Evolutionary conservation across 2,113 vertebrate genomes (phyloP).

Genomic region (Podarcis muralis): DNA sequence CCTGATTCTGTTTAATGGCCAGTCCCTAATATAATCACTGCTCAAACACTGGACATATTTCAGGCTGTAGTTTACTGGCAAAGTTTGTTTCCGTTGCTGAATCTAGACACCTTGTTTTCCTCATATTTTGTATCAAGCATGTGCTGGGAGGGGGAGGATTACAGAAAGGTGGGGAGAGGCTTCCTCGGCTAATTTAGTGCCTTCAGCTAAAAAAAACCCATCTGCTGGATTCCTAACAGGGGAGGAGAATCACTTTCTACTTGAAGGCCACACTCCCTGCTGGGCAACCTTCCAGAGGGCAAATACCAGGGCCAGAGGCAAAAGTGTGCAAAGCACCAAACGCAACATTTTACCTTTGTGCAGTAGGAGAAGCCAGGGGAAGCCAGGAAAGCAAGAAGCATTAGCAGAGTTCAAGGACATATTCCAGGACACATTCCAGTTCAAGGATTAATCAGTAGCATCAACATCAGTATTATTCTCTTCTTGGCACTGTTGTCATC

Average conservation of each 20-base stretch:
- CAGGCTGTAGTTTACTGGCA: not conserved
- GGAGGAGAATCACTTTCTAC: not conserved
- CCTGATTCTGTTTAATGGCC: constrained; percentile 7
- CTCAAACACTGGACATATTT: not conserved
- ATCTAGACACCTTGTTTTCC: not conserved
- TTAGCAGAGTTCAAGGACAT: too few relatives aligned
- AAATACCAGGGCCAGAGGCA: too few relatives aligned
- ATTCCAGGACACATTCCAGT: too few relatives aligned
- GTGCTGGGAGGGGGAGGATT: not conserved
- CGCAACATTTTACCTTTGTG: too few relatives aligned
- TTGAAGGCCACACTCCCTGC: too few relatives aligned
- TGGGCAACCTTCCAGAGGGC: too few relatives aligned
- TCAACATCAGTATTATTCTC: too few relatives aligned
- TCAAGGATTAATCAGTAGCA: too few relatives aligned
- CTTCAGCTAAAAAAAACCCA: not conserved
- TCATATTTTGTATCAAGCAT: not conserved
- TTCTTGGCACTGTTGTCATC: too few relatives aligned
- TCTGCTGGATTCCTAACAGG: not conserved
- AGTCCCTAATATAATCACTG: not conserved
- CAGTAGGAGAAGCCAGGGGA: too few relatives aligned
- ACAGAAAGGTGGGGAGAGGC: rapidly evolving
- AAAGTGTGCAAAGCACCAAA: too few relatives aligned
- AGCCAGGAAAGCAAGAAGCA: too few relatives aligned
- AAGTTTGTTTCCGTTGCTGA: not conserved
- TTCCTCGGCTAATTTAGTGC: not conserved